These are phyloP conservation scores for Leptestheria dahalacensis DNA, from an alignment of 1,140 invertebrate genomes.

Conservation along the genomic window DNA sequence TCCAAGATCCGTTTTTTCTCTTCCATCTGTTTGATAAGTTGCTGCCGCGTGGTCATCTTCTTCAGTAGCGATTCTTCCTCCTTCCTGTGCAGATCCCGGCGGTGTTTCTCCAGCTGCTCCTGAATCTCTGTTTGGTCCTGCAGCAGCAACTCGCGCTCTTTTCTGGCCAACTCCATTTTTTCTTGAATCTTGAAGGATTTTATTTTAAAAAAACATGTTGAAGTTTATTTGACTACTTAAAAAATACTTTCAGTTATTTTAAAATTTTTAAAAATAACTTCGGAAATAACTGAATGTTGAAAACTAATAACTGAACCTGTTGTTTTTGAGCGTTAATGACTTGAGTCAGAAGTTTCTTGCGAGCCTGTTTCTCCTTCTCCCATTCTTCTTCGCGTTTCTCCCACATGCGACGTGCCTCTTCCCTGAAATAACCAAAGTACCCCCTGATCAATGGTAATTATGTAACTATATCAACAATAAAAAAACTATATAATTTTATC, in stretches of 20 bases:
- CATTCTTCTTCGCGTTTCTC: constrained; percentile 4
- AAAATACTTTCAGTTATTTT: neutral
- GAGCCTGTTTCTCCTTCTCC: neutral
- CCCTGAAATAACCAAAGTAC: neutral
- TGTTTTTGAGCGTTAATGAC: neutral
- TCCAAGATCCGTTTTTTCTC: neutral
- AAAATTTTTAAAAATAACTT: neutral
- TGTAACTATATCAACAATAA: neutral
- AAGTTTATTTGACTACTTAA: neutral
- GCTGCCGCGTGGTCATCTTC: neutral
- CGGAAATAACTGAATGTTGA: too few species aligned
- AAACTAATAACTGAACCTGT: neutral
- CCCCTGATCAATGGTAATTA: too few species aligned
- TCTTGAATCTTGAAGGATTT: too few species aligned
- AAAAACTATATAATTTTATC: neutral
- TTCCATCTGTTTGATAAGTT: neutral
- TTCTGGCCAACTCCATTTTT: neutral
- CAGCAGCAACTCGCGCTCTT: neutral
- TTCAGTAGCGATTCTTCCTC: neutral
- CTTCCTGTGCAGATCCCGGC: neutral
- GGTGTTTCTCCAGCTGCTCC: neutral
- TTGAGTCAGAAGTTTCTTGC: neutral
- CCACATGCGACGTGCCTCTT: neutral
- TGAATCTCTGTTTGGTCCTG: neutral
- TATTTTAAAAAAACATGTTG: neutral